Evolutionary conservation across 2,797 vertebrate genomes (phyloP).

Genomic region (Lutjanus campechanus): DNA sequence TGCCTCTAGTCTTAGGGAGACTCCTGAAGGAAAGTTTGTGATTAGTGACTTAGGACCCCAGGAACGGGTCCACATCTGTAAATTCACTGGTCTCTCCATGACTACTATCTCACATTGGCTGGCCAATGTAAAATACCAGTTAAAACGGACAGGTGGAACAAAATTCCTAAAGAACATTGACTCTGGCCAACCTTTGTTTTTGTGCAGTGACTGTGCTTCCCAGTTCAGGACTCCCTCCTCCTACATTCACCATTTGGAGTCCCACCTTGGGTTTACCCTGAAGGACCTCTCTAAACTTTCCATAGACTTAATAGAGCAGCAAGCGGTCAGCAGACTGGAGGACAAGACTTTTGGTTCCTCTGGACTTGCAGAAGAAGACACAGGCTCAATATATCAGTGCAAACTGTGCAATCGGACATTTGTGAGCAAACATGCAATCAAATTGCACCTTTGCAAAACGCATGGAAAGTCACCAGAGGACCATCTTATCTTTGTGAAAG

Average conservation of each 20-base stretch:
- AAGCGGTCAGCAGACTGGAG: constrained; percentile 90
- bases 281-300: constrained; percentile 98
- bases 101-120: constrained; percentile 99
- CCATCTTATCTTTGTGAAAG: constrained; percentile 97
- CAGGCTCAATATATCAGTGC: constrained; percentile 95
- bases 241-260: constrained; percentile 97
- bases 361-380: constrained; percentile 92
- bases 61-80: constrained; percentile 98
- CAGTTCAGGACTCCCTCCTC: constrained; percentile 98
- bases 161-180: constrained; percentile 99
- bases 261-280: constrained; percentile 97
- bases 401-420: constrained; percentile 99
- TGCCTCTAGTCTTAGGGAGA: constrained; percentile 94
- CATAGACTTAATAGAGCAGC: constrained; percentile 93
- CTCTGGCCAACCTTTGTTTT: constrained; percentile 97
- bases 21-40: constrained; percentile 94
- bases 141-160: constrained; percentile 98
- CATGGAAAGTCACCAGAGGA: constrained; percentile 99
- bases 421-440: constrained; percentile 98
- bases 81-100: constrained; percentile 99
- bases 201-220: constrained; percentile 99
- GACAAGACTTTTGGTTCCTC: constrained; percentile 91
- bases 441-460: constrained; percentile 99
- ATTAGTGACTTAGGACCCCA: constrained; percentile 97
- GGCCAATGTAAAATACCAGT: constrained; percentile 99